Evolutionary conservation across 2,797 vertebrate genomes (phyloP).

Genomic region (Jordanella pulchra): DNA sequence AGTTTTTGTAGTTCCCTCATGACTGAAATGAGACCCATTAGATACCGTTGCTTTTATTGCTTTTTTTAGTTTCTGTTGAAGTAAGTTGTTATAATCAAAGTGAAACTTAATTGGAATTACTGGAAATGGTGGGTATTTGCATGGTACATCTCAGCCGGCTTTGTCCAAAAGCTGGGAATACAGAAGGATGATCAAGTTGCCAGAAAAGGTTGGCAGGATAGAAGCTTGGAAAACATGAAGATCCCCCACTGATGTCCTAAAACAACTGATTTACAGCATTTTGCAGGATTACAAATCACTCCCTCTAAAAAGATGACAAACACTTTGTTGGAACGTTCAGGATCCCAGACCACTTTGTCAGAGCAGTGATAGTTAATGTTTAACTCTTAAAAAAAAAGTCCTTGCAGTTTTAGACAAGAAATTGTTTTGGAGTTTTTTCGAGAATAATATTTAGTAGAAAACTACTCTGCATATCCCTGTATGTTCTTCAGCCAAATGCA

Average conservation of each 20-base stretch:
- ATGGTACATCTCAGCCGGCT: conserved; percentile 11
- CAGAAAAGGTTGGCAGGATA: conserved; percentile 35
- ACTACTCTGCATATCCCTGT: conserved; percentile 11
- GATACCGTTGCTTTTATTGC: not conserved
- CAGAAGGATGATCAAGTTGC: conserved; percentile 38
- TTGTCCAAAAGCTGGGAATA: conserved; percentile 26
- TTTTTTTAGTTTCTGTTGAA: conserved; percentile 31
- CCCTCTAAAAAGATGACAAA: conserved; percentile 12
- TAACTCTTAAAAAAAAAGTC: conserved; percentile 6
- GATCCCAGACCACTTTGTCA: conserved; percentile 5
- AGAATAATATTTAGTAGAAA: conserved; percentile 1
- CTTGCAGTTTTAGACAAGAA: not conserved
- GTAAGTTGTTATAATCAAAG: conserved; percentile 27
- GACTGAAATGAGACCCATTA: conserved; percentile 6
- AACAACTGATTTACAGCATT: conserved; percentile 3
- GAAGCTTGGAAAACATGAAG: conserved; percentile 31
- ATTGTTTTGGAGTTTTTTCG: not conserved
- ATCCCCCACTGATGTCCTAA: conserved; percentile 4
- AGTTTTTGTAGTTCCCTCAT: conserved; percentile 36
- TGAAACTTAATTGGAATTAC: conserved; percentile 20
- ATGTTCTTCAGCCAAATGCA: conserved; percentile 6
- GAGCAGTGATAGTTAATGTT: not conserved
- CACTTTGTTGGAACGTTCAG: not conserved
- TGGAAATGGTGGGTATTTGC: conserved; percentile 19
- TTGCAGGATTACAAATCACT: conserved; percentile 1